Evolutionary conservation across 1,140 invertebrate species (phyloP).

Genomic region (Linepithema humile): DNA sequence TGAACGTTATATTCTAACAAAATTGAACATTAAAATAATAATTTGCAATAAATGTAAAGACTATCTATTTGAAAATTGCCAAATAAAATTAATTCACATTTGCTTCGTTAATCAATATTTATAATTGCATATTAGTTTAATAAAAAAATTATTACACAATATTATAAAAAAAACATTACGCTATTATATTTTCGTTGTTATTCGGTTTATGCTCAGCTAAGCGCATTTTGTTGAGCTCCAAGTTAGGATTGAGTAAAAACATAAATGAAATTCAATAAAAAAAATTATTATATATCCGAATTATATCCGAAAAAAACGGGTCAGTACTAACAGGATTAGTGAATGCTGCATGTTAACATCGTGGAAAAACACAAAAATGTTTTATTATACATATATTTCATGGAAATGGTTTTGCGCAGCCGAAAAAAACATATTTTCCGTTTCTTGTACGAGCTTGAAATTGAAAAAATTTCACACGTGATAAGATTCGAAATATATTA

Average conservation of each 20-base stretch:
- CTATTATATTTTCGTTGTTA: not conserved
- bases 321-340: conserved; percentile 14
- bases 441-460: not conserved
- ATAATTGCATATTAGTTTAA: not conserved
- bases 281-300: conserved; percentile 1
- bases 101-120: not conserved
- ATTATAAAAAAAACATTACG: not conserved
- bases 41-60: not conserved
- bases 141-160: not conserved
- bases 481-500: conserved; percentile 34
- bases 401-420: not conserved
- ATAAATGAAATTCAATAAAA: not conserved
- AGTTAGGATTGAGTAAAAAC: not conserved
- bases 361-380: not conserved
- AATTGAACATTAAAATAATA: not conserved
- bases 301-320: not conserved
- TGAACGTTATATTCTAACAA: conserved; percentile 2
- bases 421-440: conserved; percentile 11
- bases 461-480: not conserved
- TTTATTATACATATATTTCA: not conserved
- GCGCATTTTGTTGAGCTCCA: not conserved
- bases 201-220: not conserved
- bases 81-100: not conserved
- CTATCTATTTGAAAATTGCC: not conserved
- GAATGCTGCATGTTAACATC: not conserved